Percentiles rank a stretch among this genome's conserved stretches.
These are phyloP conservation scores for Anorthoa munda DNA, from an alignment of 2,888 invertebrate genomes.

Conservation along the genomic window DNA sequence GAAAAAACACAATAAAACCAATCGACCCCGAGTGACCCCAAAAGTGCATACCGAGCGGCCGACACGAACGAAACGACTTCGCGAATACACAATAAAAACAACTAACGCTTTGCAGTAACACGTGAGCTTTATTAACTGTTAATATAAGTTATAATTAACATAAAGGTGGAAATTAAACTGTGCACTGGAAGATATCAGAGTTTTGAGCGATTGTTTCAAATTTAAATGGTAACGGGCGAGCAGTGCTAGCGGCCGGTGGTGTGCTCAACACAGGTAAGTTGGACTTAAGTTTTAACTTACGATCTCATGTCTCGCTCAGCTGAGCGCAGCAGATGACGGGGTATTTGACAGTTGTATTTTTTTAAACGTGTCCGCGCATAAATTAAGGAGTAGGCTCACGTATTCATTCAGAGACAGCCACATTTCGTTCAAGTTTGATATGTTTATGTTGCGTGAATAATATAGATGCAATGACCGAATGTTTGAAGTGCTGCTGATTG, in stretches of 20 bases:
- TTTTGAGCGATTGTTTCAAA: conserved; percentile 66
- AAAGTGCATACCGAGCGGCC: conserved; percentile 83
- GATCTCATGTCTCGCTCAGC: conserved; percentile 59
- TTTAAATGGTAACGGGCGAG: conserved; percentile 71
- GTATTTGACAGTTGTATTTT: conserved; percentile 75
- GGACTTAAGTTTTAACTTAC: conserved; percentile 39
- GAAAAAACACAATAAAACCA: conserved; percentile 74
- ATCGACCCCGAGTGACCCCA: conserved; percentile 87
- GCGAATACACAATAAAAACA: conserved; percentile 75
- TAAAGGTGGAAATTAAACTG: conserved; percentile 81
- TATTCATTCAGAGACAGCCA: conserved; percentile 59
- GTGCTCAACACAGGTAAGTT: conserved; percentile 82
- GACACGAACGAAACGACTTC: conserved; percentile 87
- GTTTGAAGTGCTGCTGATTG: conserved; percentile 64
- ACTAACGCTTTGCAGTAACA: conserved; percentile 81
- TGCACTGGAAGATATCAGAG: conserved; percentile 76
- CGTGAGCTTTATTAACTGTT: conserved; percentile 83
- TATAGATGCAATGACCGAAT: conserved; percentile 62
- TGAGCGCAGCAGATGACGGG: conserved; percentile 60
- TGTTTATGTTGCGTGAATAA: conserved; percentile 53
- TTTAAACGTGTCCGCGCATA: conserved; percentile 78
- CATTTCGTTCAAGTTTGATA: conserved; percentile 38
- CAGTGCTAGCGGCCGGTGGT: conserved; percentile 69
- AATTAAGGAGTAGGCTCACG: conserved; percentile 70
- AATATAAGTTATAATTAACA: conserved; percentile 77